phyloP scores from a whole-genome alignment of 2,113 vertebrate species.

The Helogale parvula region DNA sequence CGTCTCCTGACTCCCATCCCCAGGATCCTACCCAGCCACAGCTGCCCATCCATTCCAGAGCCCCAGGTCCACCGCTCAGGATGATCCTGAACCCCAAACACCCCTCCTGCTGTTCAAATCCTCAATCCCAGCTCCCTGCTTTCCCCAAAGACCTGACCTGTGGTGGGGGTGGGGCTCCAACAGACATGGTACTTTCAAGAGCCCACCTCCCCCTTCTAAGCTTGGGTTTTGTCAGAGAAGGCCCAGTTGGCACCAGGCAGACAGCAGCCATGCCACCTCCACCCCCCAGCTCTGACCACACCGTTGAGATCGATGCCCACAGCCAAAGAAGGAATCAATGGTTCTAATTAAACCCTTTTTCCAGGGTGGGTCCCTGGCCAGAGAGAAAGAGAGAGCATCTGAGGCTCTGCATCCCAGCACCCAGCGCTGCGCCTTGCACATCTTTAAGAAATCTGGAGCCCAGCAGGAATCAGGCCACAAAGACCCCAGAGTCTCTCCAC shows the following conservation, averaged over 20 bases:
- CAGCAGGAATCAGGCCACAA: background rate
- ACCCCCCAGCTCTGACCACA: constrained; percentile 57
- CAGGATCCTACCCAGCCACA: background rate
- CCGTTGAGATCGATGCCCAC: constrained; percentile 37
- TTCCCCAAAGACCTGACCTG: background rate
- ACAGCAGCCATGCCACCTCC: background rate
- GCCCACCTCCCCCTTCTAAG: background rate
- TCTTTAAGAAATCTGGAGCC: constrained; percentile 7
- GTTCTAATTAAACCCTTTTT: constrained; percentile 77
- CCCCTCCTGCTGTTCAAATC: background rate
- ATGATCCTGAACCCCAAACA: background rate
- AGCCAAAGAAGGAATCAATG: constrained; percentile 74
- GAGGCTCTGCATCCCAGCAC: background rate
- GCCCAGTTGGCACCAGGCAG: constrained; percentile 42
- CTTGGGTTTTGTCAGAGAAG: constrained; percentile 28
- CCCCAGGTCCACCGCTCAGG: background rate
- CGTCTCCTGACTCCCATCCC: background rate
- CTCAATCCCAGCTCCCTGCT: background rate
- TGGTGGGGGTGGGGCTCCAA: background rate
- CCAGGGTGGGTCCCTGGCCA: constrained; percentile 53
- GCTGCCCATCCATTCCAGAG: background rate
- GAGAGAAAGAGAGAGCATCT: background rate
- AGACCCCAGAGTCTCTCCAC: background rate
- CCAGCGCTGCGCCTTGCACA: background rate
- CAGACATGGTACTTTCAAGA: background rate